Evolutionary conservation across 2,888 invertebrate genomes (phyloP), one percentile per base, ranked within the genome.

Genomic region (Dinocampus coccinellae): DNA sequence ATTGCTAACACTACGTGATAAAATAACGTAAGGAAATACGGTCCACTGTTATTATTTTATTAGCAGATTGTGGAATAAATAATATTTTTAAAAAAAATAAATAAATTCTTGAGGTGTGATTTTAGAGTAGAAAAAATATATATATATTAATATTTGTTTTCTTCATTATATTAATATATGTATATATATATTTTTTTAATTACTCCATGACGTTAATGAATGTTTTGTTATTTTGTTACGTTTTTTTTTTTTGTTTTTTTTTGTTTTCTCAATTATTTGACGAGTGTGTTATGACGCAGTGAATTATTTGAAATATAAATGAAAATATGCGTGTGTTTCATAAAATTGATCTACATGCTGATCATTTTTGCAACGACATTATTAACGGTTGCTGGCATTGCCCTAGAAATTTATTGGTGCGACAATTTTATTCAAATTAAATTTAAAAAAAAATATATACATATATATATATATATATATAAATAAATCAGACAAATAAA

Each of bases 21-120:
- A 67, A 70, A 80, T 81, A 79, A 79, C 76, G 77, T 78, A 79
- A 80, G 78, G n/a, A 77, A 78, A 81, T 81, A 16, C 20, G 9
- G 3, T 16, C 7, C 7, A 7, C 29, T 3, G 3, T 4, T 47
- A 47, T 20, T 39, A 47, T 47, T 47, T 47, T 47, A n/a, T 9
- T 1, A 36, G 16, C 9, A 6, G n/a, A 39, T 13, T 39, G 39
- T 39, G 39, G 39, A 13, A 39, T 39, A 47, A 47, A 47, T 39
- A 47, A 47, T 16, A 47, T 47, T 4, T 4, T 29, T 29, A 4
- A 47, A 2, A 47, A 1, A n/a, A 3, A 47, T 16, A n/a, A 47
- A 47, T 47, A 1, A 47, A 47, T 47, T 16, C 6, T 16, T 7
- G 7, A 20, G 16, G 16, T 47, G 9, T 47, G 16, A 16, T 47